A percentile compares a stretch with the other conserved stretches of the same genome.
Conservation (phyloP, 2,113 vertebrate species). For the Heterochromis multidens region DNA sequence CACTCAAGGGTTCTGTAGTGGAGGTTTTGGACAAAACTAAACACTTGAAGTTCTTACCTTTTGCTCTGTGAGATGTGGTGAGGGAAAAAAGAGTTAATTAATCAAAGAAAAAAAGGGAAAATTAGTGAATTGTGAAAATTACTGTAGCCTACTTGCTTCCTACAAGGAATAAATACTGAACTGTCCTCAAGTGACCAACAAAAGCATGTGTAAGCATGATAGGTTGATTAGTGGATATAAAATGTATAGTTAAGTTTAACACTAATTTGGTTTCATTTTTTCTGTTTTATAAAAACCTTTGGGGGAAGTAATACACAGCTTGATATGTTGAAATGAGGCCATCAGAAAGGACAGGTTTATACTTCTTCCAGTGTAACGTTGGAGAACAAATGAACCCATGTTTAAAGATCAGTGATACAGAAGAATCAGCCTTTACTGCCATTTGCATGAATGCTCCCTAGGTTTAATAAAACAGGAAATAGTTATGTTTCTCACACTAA, state of each 20-base stretch:
- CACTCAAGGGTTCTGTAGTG: too few species aligned
- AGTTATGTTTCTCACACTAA: not conserved
- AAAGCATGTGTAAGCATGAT: not conserved
- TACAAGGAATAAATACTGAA: not conserved
- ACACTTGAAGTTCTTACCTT: not conserved
- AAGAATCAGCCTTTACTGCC: not conserved
- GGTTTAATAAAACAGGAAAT: not conserved
- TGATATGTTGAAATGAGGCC: not conserved
- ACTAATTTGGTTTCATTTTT: too few species aligned
- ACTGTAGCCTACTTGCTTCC: not conserved
- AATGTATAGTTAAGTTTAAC: not conserved
- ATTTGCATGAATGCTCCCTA: not conserved
- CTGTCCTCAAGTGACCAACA: not conserved
- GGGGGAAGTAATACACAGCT: not conserved
- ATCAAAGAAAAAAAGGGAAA: not conserved
- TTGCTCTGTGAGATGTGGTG: not conserved
- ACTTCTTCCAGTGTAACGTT: not conserved
- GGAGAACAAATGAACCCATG: not conserved
- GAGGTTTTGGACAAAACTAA: not conserved
- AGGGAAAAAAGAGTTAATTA: not conserved
- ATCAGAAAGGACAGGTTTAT: not conserved
- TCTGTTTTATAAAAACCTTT: not conserved
- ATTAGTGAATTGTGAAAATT: not conserved
- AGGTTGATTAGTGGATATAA: not conserved
- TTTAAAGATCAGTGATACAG: not conserved